Conservation (phyloP, 2,797 vertebrate genomes). For the Parotocinclus haroldoi region DNA sequence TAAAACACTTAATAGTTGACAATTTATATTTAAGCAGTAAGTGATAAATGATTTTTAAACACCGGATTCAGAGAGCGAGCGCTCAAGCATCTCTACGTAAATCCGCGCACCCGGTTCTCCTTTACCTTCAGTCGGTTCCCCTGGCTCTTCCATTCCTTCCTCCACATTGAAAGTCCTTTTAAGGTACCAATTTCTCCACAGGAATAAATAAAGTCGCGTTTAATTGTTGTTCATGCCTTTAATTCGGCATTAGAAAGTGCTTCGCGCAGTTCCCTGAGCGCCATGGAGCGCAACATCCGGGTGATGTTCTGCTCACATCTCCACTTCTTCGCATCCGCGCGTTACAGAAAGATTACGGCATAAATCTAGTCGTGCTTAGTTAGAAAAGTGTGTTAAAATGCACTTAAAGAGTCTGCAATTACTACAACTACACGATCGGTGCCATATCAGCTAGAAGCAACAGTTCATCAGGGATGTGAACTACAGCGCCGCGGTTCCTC, state of each 20-base stretch:
- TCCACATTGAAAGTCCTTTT: conserved; percentile 70
- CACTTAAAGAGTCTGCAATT: too few species aligned
- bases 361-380: too few species aligned
- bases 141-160: conserved; percentile 73
- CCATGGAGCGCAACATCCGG: conserved; percentile 83
- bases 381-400: too few species aligned
- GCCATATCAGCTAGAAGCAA: neutral
- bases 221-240: conserved; percentile 4
- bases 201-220: neutral
- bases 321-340: neutral
- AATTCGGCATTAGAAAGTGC: conserved; percentile 22
- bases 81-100: neutral
- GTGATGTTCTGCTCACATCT: conserved; percentile 53
- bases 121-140: conserved; percentile 76
- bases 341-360: neutral
- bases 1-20: too few species aligned
- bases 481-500: neutral
- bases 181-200: conserved; percentile 38
- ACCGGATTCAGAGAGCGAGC: neutral
- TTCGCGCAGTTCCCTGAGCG: conserved; percentile 55
- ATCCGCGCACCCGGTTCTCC: conserved; percentile 9
- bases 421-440: too few species aligned
- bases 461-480: neutral
- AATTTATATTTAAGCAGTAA: too few species aligned
- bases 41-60: neutral